Conservation (phyloP, 2,888 invertebrate genomes). For the Linyphia triangularis region DNA sequence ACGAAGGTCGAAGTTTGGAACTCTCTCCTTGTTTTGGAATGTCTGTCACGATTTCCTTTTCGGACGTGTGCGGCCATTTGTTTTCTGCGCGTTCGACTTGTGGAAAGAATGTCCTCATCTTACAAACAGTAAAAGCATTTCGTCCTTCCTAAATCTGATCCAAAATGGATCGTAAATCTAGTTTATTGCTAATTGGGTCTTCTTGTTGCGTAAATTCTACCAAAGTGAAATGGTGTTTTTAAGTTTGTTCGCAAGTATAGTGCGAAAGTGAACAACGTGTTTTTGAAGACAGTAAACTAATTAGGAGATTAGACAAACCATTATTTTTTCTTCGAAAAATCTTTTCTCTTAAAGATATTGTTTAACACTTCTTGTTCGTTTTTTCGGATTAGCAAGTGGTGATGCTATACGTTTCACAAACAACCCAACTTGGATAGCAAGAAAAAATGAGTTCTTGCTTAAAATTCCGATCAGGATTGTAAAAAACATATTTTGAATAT, state of each 20-base stretch:
- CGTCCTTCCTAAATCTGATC: neutral
- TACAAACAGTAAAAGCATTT: neutral
- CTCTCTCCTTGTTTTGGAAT: constrained; percentile 10
- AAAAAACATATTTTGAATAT: no score
- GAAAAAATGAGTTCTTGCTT: no score
- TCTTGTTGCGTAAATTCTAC: neutral
- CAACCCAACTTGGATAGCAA: no score
- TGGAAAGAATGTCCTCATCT: neutral
- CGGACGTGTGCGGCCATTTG: neutral
- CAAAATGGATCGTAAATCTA: neutral
- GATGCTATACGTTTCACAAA: no score
- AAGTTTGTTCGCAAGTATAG: neutral
- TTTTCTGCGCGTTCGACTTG: neutral
- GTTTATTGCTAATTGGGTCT: neutral
- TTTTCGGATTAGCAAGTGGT: no score
- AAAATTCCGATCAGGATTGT: no score
- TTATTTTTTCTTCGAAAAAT: no score
- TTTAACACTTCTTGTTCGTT: no score
- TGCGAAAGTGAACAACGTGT: neutral
- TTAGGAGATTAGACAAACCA: neutral
- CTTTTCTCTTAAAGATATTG: no score
- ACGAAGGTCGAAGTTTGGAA: constrained; percentile 13
- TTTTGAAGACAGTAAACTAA: neutral
- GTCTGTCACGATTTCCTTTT: constrained; percentile 12
- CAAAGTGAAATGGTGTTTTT: neutral